A percentile compares a stretch with the other conserved stretches of the same genome.
Conservation (phyloP, 2,113 vertebrate genomes). For the Cepphus grylle region DNA sequence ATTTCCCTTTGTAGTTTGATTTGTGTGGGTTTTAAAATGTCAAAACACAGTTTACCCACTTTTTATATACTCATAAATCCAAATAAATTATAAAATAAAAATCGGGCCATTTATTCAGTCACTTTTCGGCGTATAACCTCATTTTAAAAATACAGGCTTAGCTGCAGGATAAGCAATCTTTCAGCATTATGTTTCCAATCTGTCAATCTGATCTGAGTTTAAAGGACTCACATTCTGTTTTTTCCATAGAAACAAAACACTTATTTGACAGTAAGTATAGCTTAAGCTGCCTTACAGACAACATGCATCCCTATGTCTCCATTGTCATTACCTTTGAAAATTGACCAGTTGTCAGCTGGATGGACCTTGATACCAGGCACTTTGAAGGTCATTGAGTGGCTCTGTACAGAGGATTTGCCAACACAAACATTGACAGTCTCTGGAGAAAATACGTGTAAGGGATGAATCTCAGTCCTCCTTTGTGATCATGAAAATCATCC, state of each 20-base stretch:
- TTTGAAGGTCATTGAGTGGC: not conserved
- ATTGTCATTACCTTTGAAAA: slow-evolving; percentile 32
- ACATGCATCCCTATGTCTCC: not conserved
- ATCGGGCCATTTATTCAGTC: slow-evolving; percentile 28
- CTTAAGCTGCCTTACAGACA: slow-evolving; percentile 2
- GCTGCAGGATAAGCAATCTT: slow-evolving; percentile 40
- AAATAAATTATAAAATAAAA: slow-evolving; percentile 54
- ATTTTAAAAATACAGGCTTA: slow-evolving; percentile 34
- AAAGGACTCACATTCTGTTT: slow-evolving; percentile 9
- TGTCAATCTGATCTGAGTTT: slow-evolving; percentile 47
- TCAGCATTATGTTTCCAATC: slow-evolving; percentile 49
- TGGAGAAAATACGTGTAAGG: not conserved
- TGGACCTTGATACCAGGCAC: not conserved
- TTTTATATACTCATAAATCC: slow-evolving; percentile 32
- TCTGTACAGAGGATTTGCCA: not conserved
- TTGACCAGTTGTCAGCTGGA: slow-evolving; percentile 7
- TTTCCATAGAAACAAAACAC: slow-evolving; percentile 37
- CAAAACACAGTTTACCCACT: slow-evolving; percentile 27
- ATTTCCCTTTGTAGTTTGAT: slow-evolving; percentile 40
- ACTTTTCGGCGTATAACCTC: not conserved
- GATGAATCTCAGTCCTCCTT: not conserved
- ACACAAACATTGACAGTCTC: not conserved
- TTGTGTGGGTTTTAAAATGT: slow-evolving; percentile 37
- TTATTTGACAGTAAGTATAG: slow-evolving; percentile 10
- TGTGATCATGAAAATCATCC: not conserved